Percentiles rank a stretch among this genome's conserved stretches.
Conservation (phyloP, 2,113 vertebrate species). For the Poecile atricapillus region DNA sequence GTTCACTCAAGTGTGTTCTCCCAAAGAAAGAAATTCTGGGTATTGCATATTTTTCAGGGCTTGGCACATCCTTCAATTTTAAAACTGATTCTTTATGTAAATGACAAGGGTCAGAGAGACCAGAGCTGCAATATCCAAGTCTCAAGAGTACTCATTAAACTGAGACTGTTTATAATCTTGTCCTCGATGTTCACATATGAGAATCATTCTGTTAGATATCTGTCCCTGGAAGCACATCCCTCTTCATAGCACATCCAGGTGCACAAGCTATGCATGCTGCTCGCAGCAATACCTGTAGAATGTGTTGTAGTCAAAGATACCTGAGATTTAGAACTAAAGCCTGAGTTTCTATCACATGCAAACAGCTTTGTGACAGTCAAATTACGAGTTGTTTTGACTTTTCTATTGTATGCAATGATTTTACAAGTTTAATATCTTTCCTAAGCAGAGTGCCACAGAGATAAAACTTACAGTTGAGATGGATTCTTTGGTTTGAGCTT, state of each 20-base stretch:
- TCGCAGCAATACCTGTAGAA: neutral
- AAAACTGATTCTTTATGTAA: conserved; percentile 18
- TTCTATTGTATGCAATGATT: neutral
- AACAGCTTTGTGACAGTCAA: neutral
- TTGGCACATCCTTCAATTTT: neutral
- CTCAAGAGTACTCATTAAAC: conserved; percentile 53
- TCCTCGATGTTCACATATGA: neutral
- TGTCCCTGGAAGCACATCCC: neutral
- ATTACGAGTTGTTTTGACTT: neutral
- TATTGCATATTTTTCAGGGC: neutral
- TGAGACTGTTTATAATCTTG: neutral
- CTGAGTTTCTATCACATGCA: neutral
- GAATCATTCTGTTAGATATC: neutral
- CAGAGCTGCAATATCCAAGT: neutral
- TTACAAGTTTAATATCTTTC: neutral
- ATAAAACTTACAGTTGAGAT: neutral
- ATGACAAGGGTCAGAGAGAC: neutral
- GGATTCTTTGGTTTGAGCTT: neutral
- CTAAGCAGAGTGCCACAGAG: neutral
- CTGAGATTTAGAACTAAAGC: neutral
- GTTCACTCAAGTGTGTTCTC: neutral
- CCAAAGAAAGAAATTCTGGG: neutral
- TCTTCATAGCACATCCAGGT: neutral
- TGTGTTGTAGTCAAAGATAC: neutral
- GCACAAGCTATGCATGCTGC: neutral